These are phyloP conservation scores for Drosophila glabriapex DNA, from an alignment of 2,888 invertebrate genomes.

Conservation along the genomic window DNA sequence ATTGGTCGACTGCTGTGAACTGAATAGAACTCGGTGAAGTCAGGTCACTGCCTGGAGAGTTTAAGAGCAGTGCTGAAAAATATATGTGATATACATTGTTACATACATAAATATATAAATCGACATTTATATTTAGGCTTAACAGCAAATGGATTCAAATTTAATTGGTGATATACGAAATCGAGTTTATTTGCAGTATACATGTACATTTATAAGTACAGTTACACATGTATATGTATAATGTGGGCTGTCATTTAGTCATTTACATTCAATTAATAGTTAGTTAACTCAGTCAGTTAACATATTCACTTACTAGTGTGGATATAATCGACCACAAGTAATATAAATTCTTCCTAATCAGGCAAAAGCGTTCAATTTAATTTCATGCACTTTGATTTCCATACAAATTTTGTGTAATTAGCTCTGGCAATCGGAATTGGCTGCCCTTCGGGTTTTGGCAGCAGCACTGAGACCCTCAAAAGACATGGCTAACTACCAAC, in stretches of 20 bases:
- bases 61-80: not conserved
- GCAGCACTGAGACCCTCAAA: constrained; percentile 41
- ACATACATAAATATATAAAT: not conserved
- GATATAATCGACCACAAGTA: not conserved
- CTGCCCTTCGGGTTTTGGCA: constrained; percentile 73
- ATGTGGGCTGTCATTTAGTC: not conserved
- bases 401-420: constrained; percentile 49
- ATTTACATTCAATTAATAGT: not conserved
- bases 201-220: not conserved
- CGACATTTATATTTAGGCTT: not conserved
- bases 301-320: not conserved
- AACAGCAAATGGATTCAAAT: not conserved
- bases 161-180: not conserved
- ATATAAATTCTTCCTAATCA: not conserved
- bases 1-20: constrained; percentile 51
- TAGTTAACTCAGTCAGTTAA: not conserved
- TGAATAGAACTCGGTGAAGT: constrained; percentile 4
- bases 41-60: constrained; percentile 27
- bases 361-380: not conserved
- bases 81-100: not conserved
- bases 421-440: constrained; percentile 48
- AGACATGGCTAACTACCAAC: constrained; percentile 52
- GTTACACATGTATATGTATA: not conserved
- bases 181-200: not conserved
- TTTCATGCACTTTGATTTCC: constrained; percentile 26